These are phyloP conservation scores for Myocastor coypus DNA, from an alignment of 2,113 vertebrate species.

Conservation along the genomic window DNA sequence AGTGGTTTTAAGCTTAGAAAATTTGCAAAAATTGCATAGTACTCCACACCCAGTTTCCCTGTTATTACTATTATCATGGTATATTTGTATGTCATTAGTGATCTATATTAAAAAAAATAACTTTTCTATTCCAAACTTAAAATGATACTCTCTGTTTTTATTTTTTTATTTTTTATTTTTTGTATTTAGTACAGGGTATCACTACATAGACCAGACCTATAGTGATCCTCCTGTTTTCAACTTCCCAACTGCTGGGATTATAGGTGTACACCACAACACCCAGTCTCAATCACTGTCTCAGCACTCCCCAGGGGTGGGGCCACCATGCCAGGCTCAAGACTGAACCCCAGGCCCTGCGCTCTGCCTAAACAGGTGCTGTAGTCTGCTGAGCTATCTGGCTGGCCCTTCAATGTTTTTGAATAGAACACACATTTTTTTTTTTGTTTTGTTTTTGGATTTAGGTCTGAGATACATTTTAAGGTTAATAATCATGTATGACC, in stretches of 20 bases:
- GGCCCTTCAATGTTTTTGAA: neutral
- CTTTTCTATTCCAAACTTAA: constrained; percentile 13
- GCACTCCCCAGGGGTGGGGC: too few species aligned
- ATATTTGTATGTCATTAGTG: neutral
- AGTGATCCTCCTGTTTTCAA: too few species aligned
- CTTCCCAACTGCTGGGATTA: too few species aligned
- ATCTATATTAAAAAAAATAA: neutral
- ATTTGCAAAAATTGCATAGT: neutral
- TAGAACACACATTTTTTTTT: neutral
- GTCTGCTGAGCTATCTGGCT: too few species aligned
- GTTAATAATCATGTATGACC: neutral
- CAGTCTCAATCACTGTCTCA: too few species aligned
- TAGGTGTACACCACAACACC: too few species aligned
- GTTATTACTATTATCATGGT: neutral
- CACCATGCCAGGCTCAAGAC: too few species aligned
- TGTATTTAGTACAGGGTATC: too few species aligned
- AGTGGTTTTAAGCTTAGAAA: constrained; percentile 29
- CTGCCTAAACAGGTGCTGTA: too few species aligned
- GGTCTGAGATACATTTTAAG: neutral
- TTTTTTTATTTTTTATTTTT: too few species aligned
- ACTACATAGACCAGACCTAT: too few species aligned
- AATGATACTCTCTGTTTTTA: constrained; percentile 1
- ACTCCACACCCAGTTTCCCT: neutral
- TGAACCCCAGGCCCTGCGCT: too few species aligned
- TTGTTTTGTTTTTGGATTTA: constrained; percentile 5